phyloP scores from a whole-genome alignment of 2,888 invertebrate genomes.

The Frankliniella intonsa region DNA sequence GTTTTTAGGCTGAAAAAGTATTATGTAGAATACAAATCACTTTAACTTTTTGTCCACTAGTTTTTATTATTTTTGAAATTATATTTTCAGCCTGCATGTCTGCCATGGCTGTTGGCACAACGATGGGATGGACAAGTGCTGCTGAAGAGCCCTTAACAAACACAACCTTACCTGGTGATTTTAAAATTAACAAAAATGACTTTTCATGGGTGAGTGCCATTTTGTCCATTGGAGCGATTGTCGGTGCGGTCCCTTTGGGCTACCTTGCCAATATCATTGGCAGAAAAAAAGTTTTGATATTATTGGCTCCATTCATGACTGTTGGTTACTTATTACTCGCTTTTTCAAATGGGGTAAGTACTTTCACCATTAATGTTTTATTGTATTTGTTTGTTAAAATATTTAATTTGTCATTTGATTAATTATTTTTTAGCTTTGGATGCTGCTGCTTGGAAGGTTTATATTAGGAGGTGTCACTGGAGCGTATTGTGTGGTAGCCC shows the following conservation, averaged over 20 bases:
- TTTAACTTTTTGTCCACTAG: not conserved
- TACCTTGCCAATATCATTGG: constrained; percentile 62
- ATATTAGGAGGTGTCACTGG: constrained; percentile 46
- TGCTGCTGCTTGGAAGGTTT: not conserved
- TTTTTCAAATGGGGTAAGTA: constrained; percentile 53
- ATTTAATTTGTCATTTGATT: not conserved
- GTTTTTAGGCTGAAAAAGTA: constrained; percentile 27
- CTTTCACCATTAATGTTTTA: not conserved
- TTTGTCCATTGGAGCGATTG: constrained; percentile 64
- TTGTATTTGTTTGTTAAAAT: not conserved
- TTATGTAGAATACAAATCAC: not conserved
- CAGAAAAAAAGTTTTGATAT: constrained; percentile 61
- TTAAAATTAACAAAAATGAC: constrained; percentile 47
- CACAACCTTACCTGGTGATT: not conserved
- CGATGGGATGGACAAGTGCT: not conserved
- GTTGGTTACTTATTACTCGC: constrained; percentile 68
- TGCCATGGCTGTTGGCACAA: not conserved
- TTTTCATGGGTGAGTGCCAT: constrained; percentile 68
- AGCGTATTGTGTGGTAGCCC: constrained; percentile 76
- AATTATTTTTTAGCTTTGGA: not conserved
- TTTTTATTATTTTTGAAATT: not conserved
- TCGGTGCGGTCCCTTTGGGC: constrained; percentile 68
- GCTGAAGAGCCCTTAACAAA: not conserved
- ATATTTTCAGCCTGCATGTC: not conserved
- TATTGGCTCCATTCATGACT: constrained; percentile 61